Percentiles rank a stretch among this genome's conserved stretches.
phyloP scores from a whole-genome alignment of 35 echinoderm and acorn worm species.

The Ptychodera flava region DNA sequence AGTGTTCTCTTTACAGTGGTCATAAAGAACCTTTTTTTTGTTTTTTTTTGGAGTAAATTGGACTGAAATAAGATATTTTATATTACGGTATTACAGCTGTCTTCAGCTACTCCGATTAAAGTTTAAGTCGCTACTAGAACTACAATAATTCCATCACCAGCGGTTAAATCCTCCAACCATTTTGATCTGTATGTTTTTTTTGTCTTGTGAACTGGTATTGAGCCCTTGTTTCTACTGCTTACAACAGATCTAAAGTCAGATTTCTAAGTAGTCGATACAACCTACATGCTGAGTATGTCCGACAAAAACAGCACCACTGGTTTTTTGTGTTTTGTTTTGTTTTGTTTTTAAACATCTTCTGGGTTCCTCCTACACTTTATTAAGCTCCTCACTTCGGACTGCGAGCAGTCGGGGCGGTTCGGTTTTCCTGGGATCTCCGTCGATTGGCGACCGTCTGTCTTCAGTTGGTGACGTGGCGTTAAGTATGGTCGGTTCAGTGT shows the following conservation, averaged over 20 bases:
- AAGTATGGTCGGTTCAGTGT: conserved; percentile 84
- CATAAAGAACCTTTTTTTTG: not conserved
- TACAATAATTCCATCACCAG: too few species aligned
- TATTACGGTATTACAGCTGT: too few species aligned
- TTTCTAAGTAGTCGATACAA: not conserved
- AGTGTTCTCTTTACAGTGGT: not conserved
- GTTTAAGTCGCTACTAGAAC: too few species aligned
- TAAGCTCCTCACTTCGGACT: conserved; percentile 89
- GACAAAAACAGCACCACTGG: not conserved
- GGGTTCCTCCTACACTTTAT: conserved; percentile 41
- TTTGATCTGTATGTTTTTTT: too few species aligned
- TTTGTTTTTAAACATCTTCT: too few species aligned
- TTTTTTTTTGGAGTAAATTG: too few species aligned
- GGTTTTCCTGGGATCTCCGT: conserved; percentile 33
- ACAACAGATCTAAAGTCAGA: too few species aligned
- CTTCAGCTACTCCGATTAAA: too few species aligned
- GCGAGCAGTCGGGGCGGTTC: conserved; percentile 70
- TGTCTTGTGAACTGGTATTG: too few species aligned
- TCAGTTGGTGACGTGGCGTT: conserved; percentile 27
- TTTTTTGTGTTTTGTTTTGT: too few species aligned
- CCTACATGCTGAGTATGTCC: not conserved
- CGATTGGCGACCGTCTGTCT: not conserved
- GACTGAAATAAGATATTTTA: not conserved
- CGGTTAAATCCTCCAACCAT: too few species aligned
- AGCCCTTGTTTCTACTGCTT: too few species aligned